Evolutionary conservation across 2,888 invertebrate species (phyloP).

Genomic region (Ormyrus labotus): DNA sequence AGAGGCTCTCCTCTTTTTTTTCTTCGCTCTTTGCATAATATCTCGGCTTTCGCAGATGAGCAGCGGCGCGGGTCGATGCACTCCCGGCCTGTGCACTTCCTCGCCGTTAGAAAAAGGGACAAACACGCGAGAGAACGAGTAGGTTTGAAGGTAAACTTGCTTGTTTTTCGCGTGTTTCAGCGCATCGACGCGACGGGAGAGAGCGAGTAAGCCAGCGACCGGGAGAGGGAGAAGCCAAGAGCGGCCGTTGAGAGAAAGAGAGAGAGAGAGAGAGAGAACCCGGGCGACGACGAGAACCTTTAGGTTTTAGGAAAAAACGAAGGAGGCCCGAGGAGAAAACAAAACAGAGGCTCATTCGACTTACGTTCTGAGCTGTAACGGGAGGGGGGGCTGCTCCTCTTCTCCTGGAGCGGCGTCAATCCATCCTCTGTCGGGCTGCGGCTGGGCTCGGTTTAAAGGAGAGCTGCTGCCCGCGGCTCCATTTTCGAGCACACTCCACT

Average conservation of each 20-base stretch:
- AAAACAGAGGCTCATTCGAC: no score
- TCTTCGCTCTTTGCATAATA: no score
- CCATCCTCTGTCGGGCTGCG: no score
- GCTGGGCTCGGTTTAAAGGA: no score
- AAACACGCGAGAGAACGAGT: background rate
- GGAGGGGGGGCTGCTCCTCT: no score
- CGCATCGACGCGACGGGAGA: conserved; percentile 27
- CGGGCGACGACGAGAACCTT: conserved; percentile 1
- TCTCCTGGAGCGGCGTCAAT: no score
- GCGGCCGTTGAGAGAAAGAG: conserved; percentile 7
- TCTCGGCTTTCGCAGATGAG: no score
- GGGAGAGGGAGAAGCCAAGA: conserved; percentile 12
- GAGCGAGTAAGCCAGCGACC: conserved; percentile 3
- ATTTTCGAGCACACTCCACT: conserved; percentile 47
- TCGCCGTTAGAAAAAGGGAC: no score
- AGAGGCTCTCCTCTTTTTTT: background rate
- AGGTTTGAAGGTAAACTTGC: conserved; percentile 38
- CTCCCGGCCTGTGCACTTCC: no score
- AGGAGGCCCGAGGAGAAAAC: no score
- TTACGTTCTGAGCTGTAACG: no score
- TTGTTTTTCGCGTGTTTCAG: conserved; percentile 42
- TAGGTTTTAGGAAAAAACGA: no score
- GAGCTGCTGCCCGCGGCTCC: conserved; percentile 55
- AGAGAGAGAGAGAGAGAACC: conserved; percentile 11
- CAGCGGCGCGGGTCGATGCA: background rate